These are phyloP conservation scores for Hyperoodon ampullatus DNA, from an alignment of 2,113 vertebrate species.

Conservation along the genomic window DNA sequence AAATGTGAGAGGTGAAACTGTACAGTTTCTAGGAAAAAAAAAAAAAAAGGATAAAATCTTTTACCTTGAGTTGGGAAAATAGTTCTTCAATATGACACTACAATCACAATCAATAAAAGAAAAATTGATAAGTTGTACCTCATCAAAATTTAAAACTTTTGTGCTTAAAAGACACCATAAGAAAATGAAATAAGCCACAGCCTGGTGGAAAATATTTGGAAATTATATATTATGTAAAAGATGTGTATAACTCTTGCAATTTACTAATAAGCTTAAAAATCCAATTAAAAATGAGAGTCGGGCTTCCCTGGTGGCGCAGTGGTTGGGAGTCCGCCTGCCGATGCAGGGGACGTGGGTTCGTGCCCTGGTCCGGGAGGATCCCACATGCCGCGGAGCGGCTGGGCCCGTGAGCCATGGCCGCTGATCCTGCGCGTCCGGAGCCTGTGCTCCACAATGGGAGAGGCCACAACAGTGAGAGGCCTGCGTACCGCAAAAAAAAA, in stretches of 20 bases:
- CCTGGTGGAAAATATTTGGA: slow-evolving; percentile 41
- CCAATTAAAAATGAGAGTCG: slow-evolving; percentile 45
- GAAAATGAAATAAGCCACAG: slow-evolving; percentile 22
- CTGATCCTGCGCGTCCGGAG: too few relatives aligned
- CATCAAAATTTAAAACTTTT: slow-evolving; percentile 37
- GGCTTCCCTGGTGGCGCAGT: too few relatives aligned
- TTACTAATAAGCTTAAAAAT: slow-evolving; percentile 47
- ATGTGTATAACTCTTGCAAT: slow-evolving; percentile 33
- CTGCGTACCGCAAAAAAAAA: too few relatives aligned
- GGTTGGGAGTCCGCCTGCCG: too few relatives aligned
- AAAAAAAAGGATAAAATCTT: neutral
- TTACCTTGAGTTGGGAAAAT: neutral
- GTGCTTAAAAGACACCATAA: slow-evolving; percentile 20
- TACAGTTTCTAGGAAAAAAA: neutral
- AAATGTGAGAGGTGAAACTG: neutral
- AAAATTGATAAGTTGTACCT: neutral
- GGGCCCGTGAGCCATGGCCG: too few relatives aligned
- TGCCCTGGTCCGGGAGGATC: too few relatives aligned
- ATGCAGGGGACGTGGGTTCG: too few relatives aligned
- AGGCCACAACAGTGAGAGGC: too few relatives aligned
- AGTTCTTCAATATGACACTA: neutral
- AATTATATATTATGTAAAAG: neutral
- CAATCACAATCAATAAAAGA: neutral
- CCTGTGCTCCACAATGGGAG: too few relatives aligned
- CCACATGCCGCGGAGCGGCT: too few relatives aligned